Evolutionary conservation across 2,797 vertebrate species (phyloP).

Genomic region (Tinamus major): DNA sequence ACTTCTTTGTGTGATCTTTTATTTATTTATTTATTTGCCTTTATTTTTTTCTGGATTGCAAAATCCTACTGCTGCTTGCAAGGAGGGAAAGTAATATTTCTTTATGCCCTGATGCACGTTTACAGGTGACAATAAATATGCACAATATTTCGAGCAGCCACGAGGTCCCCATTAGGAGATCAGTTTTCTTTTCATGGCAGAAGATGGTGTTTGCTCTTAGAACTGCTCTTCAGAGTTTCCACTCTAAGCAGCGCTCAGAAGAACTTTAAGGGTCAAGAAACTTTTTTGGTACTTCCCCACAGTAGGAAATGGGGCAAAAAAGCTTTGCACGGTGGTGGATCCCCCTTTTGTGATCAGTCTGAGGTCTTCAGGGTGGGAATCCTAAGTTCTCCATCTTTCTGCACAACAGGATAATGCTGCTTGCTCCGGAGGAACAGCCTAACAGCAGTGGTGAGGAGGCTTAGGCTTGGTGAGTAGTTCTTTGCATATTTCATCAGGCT

Average conservation of each 20-base stretch:
- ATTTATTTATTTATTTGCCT: too few relatives aligned
- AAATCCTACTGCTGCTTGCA: not conserved
- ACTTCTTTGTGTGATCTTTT: not conserved
- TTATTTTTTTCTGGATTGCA: not conserved
- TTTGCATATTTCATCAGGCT: not conserved
- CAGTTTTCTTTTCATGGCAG: conserved; percentile 22
- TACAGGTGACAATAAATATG: conserved; percentile 42
- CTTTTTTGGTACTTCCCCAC: not conserved
- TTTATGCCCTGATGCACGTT: not conserved
- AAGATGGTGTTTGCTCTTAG: conserved; percentile 39
- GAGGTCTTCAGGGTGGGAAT: not conserved
- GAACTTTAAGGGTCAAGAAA: not conserved
- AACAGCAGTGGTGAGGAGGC: not conserved
- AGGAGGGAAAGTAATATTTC: not conserved
- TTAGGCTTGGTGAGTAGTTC: not conserved
- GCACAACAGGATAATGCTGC: not conserved
- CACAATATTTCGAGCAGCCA: conserved; percentile 26
- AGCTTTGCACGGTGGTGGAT: not conserved
- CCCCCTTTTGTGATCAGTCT: not conserved
- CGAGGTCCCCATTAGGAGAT: conserved; percentile 16
- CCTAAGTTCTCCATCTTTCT: not conserved
- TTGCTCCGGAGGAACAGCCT: not conserved
- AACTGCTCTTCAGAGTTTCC: conserved; percentile 22
- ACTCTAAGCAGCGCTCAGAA: not conserved
- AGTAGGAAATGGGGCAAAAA: not conserved